Percentiles rank a stretch among this genome's conserved stretches.
Evolutionary conservation across 2,113 vertebrate species (phyloP).

Genomic region (Lagopus muta): DNA sequence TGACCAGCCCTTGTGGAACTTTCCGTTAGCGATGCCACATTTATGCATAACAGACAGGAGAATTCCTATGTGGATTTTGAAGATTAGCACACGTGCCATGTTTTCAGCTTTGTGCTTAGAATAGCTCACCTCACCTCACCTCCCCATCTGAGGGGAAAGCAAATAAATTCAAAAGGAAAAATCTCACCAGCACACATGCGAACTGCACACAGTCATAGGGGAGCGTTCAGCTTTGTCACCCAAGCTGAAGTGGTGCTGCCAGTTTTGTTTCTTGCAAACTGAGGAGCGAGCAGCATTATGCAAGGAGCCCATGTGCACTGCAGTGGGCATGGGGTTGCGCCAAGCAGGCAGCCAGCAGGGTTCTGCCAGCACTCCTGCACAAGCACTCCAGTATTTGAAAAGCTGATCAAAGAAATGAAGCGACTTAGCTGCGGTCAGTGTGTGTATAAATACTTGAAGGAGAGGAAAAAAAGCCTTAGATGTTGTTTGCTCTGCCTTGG

Average conservation of each 20-base stretch:
- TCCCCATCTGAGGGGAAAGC: rapidly evolving
- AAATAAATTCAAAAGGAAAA: background rate
- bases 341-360: background rate
- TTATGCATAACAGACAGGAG: slow-evolving; percentile 20
- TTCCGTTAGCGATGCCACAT: background rate
- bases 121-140: background rate
- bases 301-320: background rate
- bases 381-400: background rate
- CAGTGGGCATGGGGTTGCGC: background rate
- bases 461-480: background rate
- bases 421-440: background rate
- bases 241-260: background rate
- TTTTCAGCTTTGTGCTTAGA: background rate
- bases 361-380: background rate
- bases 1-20: background rate
- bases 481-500: background rate
- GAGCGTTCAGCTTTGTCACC: background rate
- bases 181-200: background rate
- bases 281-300: background rate
- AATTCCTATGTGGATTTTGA: slow-evolving; percentile 18
- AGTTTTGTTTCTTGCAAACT: slow-evolving; percentile 25
- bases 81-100: background rate
- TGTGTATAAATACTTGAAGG: background rate
- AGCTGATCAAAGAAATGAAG: background rate
- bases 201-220: background rate